Evolutionary conservation across 2,113 vertebrate genomes (phyloP).

Genomic region (Penelope pileata): DNA sequence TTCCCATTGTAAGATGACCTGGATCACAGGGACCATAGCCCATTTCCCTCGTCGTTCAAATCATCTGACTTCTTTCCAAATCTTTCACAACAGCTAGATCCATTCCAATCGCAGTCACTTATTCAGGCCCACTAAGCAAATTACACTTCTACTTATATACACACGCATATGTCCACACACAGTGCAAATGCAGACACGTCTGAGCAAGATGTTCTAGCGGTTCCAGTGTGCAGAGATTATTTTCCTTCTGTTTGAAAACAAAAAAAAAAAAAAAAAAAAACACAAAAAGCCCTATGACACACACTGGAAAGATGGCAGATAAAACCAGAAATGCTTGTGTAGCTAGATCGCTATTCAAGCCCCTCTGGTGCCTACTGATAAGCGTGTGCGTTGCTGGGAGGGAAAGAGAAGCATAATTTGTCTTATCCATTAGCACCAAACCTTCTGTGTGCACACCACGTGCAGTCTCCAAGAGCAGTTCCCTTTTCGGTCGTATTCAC

Average conservation of each 20-base stretch:
- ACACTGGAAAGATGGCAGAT: not conserved
- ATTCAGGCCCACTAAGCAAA: constrained; percentile 13
- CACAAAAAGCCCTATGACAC: not conserved
- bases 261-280: too few species aligned
- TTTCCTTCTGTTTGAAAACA: not conserved
- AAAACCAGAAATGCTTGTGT: not conserved
- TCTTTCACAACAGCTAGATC: not conserved
- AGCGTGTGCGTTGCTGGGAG: not conserved
- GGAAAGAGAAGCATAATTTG: not conserved
- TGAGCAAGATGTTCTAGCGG: not conserved
- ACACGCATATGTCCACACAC: not conserved
- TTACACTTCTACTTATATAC: not conserved
- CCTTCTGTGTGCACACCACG: accelerated
- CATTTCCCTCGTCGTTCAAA: not conserved
- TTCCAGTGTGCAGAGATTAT: not conserved
- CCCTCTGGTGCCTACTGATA: not conserved
- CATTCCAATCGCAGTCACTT: not conserved
- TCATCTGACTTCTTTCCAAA: not conserved
- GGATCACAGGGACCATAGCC: not conserved
- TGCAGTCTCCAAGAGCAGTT: not conserved
- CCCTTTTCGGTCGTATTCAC: not conserved
- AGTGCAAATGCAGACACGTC: not conserved
- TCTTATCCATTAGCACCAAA: not conserved
- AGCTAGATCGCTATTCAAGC: not conserved
- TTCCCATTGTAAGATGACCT: not conserved